These are phyloP conservation scores for Malacoraja senta DNA, from an alignment of 2,797 vertebrate species.

Conservation along the genomic window DNA sequence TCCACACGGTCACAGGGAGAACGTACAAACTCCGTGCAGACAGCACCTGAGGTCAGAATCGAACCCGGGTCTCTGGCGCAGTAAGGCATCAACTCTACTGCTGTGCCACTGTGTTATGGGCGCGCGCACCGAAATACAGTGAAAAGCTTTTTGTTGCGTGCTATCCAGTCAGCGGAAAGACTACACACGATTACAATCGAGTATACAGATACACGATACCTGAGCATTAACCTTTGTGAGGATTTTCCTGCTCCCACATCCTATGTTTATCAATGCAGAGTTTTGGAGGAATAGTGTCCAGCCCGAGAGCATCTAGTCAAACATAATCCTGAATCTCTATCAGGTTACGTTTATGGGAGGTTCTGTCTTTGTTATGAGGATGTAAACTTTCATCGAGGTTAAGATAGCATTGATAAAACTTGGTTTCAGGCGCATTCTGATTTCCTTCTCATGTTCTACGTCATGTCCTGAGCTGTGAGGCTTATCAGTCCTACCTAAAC, in stretches of 20 bases:
- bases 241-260: neutral
- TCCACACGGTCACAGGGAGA: too few relatives aligned
- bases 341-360: neutral
- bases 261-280: neutral
- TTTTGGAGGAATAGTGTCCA: neutral
- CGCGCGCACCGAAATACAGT: too few relatives aligned
- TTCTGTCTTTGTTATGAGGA: neutral
- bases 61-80: too few relatives aligned
- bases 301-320: neutral
- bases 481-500: neutral
- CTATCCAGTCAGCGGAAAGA: too few relatives aligned
- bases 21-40: too few relatives aligned
- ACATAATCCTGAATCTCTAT: neutral
- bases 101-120: too few relatives aligned
- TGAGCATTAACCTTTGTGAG: neutral
- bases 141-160: too few relatives aligned
- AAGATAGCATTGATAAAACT: neutral
- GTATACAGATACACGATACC: neutral
- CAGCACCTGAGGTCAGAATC: too few relatives aligned
- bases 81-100: too few relatives aligned
- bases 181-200: too few relatives aligned
- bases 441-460: neutral
- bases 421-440: neutral
- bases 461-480: neutral
- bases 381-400: neutral